A percentile compares a stretch with the other conserved stretches of the same genome.
Evolutionary conservation across 2,797 vertebrate genomes (phyloP).

Genomic region (Scomberomorus guttatus): DNA sequence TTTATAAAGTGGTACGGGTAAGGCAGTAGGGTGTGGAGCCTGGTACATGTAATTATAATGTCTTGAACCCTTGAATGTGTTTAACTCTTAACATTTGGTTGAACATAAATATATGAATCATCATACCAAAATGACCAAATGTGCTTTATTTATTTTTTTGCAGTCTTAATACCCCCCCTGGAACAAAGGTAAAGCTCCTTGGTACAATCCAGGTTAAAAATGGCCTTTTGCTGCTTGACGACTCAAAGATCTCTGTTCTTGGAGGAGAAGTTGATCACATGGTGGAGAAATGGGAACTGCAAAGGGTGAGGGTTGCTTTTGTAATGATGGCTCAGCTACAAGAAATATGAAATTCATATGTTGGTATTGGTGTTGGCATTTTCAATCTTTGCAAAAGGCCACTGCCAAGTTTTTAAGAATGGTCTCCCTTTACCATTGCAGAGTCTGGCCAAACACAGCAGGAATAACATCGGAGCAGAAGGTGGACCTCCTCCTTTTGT

Average conservation of each 20-base stretch:
- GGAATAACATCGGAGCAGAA: slow-evolving; percentile 96
- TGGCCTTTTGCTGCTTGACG: slow-evolving; percentile 94
- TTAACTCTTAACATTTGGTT: slow-evolving; percentile 1
- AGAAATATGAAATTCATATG: slow-evolving; percentile 5
- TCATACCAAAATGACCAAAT: neutral
- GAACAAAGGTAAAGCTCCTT: slow-evolving; percentile 96
- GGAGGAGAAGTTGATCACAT: slow-evolving; percentile 98
- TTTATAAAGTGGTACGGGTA: slow-evolving; percentile 74
- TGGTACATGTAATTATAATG: slow-evolving; percentile 32
- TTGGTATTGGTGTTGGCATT: slow-evolving; percentile 34
- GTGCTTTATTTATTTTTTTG: slow-evolving; percentile 43
- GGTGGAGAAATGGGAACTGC: slow-evolving; percentile 98
- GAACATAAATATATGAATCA: neutral
- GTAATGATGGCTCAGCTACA: slow-evolving; percentile 6
- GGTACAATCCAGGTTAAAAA: slow-evolving; percentile 93
- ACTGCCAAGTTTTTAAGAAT: slow-evolving; percentile 14
- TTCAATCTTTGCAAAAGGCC: slow-evolving; percentile 17
- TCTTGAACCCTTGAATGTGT: slow-evolving; percentile 33
- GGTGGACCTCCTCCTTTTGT: slow-evolving; percentile 98
- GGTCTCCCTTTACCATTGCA: slow-evolving; percentile 70
- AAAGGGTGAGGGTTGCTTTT: slow-evolving; percentile 90
- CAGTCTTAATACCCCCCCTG: slow-evolving; percentile 95
- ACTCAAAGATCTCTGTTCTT: slow-evolving; percentile 92
- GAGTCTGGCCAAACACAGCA: slow-evolving; percentile 97
- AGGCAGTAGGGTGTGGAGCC: slow-evolving; percentile 38